These are phyloP conservation scores for Maniola hyperantus DNA, from an alignment of 2,888 invertebrate species.

Conservation along the genomic window DNA sequence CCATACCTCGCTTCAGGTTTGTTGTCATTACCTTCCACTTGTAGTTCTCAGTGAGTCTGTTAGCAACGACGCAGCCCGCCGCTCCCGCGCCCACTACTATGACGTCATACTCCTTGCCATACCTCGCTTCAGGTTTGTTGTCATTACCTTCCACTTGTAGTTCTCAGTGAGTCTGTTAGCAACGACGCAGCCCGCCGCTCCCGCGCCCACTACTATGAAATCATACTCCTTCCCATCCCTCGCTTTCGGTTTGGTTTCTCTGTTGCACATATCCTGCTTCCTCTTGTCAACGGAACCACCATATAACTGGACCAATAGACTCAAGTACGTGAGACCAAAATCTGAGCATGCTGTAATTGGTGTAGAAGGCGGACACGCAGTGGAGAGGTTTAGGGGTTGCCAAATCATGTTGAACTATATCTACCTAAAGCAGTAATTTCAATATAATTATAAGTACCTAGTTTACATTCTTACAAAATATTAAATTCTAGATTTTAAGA, in stretches of 20 bases:
- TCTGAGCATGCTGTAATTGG: slow-evolving; percentile 53
- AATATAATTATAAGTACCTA: too few relatives aligned
- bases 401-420: too few relatives aligned
- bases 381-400: slow-evolving; percentile 45
- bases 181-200: slow-evolving; percentile 62
- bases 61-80: too few relatives aligned
- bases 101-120: too few relatives aligned
- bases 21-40: too few relatives aligned
- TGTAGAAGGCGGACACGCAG: slow-evolving; percentile 49
- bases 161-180: slow-evolving; percentile 58
- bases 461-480: too few relatives aligned
- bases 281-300: slow-evolving; percentile 52
- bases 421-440: too few relatives aligned
- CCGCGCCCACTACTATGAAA: slow-evolving; percentile 67
- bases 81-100: too few relatives aligned
- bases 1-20: too few relatives aligned
- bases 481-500: too few relatives aligned
- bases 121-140: too few relatives aligned
- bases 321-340: slow-evolving; percentile 57
- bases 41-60: too few relatives aligned
- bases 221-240: slow-evolving; percentile 50
- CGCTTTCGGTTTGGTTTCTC: not conserved
- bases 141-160: slow-evolving; percentile 53
- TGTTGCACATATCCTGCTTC: slow-evolving; percentile 29
- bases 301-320: slow-evolving; percentile 53